Conservation (phyloP, 2,113 vertebrate species). For the Halcyon malimbica region DNA sequence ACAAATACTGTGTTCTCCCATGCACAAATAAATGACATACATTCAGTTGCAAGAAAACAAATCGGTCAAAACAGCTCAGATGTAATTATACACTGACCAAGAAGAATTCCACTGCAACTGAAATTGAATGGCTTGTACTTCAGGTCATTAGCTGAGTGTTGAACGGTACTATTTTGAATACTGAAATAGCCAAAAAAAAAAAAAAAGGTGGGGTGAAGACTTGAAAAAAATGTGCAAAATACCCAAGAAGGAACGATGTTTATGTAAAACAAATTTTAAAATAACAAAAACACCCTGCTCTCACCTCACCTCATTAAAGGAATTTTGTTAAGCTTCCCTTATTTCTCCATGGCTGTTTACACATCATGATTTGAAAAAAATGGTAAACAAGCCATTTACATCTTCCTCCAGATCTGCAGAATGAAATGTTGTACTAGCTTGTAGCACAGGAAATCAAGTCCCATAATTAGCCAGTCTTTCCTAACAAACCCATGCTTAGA, state of each 20-base stretch:
- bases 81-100: background rate
- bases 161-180: background rate
- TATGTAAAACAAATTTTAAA: background rate
- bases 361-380: background rate
- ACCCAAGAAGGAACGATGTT: background rate
- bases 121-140: background rate
- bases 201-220: accelerated
- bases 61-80: background rate
- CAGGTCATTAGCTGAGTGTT: background rate
- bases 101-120: background rate
- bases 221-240: background rate
- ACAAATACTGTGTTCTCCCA: background rate
- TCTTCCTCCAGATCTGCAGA: background rate
- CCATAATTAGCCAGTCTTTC: background rate
- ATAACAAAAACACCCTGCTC: background rate
- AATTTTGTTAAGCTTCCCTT: background rate
- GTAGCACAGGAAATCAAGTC: background rate
- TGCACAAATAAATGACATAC: background rate
- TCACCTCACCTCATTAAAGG: background rate
- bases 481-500: background rate
- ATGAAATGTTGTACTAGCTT: background rate
- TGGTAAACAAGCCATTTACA: background rate
- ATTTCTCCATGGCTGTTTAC: background rate
- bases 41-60: background rate
- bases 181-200: background rate